Conservation (phyloP, 2,797 vertebrate genomes). For the Zenarchopterus dispar region DNA sequence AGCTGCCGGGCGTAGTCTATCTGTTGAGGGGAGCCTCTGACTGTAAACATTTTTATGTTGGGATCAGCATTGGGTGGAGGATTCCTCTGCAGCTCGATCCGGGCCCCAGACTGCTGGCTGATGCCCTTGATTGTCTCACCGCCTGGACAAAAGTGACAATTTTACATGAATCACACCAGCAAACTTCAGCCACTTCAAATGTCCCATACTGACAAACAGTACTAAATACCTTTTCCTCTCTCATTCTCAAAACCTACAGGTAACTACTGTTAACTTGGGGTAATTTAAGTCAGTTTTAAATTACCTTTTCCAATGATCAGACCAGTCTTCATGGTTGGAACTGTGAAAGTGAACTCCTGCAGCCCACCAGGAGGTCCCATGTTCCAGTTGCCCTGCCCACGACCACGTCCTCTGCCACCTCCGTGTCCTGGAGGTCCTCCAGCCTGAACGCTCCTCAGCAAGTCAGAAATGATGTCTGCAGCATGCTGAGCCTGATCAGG, state of each 20-base stretch:
- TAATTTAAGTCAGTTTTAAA: background rate
- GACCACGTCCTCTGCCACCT: slow-evolving; percentile 93
- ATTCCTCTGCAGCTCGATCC: slow-evolving; percentile 97
- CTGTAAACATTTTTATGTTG: slow-evolving; percentile 98
- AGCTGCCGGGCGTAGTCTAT: slow-evolving; percentile 98
- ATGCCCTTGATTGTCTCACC: slow-evolving; percentile 99
- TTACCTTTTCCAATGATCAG: slow-evolving; percentile 98
- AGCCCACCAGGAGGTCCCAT: slow-evolving; percentile 98
- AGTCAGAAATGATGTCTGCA: slow-evolving; percentile 95
- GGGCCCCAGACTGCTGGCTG: slow-evolving; percentile 97
- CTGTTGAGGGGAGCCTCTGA: slow-evolving; percentile 96
- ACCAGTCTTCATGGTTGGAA: slow-evolving; percentile 97
- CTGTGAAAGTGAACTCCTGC: slow-evolving; percentile 98
- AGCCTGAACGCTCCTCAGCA: slow-evolving; percentile 95
- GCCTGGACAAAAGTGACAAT: slow-evolving; percentile 73
- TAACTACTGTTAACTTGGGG: no score
- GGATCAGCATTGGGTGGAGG: slow-evolving; percentile 97
- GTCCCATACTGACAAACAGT: background rate
- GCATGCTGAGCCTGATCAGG: slow-evolving; percentile 97
- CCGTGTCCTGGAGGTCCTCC: slow-evolving; percentile 94
- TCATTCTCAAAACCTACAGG: background rate
- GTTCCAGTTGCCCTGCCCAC: slow-evolving; percentile 98
- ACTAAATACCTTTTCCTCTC: background rate
- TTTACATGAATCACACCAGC: no score
- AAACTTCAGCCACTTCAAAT: background rate